A percentile compares a stretch with the other conserved stretches of the same genome.
These are phyloP conservation scores for Xestia ashworthii DNA, from an alignment of 2,888 invertebrate genomes.

Conservation along the genomic window DNA sequence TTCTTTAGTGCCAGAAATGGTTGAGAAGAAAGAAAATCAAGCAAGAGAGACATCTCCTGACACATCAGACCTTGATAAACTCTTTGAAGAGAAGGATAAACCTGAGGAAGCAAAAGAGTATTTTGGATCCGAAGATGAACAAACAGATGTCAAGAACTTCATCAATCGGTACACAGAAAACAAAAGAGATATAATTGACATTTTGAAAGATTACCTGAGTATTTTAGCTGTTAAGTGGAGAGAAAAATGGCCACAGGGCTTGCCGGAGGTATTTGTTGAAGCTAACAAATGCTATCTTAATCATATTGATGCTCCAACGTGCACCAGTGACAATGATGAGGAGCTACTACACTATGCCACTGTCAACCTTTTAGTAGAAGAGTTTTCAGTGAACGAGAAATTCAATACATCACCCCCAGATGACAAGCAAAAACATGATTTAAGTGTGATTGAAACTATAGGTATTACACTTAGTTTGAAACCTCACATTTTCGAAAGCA, in stretches of 20 bases:
- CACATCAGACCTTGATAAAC: slow-evolving; percentile 91
- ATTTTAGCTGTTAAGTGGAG: slow-evolving; percentile 92
- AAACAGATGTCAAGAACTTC: slow-evolving; percentile 91
- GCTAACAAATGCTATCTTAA: slow-evolving; percentile 90
- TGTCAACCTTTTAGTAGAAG: slow-evolving; percentile 85
- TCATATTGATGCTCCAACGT: slow-evolving; percentile 85
- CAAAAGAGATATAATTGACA: slow-evolving; percentile 90
- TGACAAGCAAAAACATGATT: slow-evolving; percentile 77
- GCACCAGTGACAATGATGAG: slow-evolving; percentile 79
- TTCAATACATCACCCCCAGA: slow-evolving; percentile 71
- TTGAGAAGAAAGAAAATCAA: slow-evolving; percentile 83
- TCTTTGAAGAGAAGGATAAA: slow-evolving; percentile 89
- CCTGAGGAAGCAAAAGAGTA: slow-evolving; percentile 84
- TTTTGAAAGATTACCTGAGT: slow-evolving; percentile 91
- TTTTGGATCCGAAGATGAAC: slow-evolving; percentile 92
- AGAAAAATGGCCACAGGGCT: slow-evolving; percentile 92
- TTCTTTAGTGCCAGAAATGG: slow-evolving; percentile 87
- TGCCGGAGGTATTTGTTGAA: slow-evolving; percentile 91
- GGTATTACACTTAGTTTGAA: slow-evolving; percentile 81
- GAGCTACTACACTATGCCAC: slow-evolving; percentile 80
- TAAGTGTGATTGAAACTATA: slow-evolving; percentile 82
- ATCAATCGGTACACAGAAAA: slow-evolving; percentile 91
- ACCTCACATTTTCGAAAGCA: slow-evolving; percentile 81
- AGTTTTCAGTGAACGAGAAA: slow-evolving; percentile 84
- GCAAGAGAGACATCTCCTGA: slow-evolving; percentile 91